Conservation (phyloP, 1,140 invertebrate species). For the Copidosoma floridanum region DNA sequence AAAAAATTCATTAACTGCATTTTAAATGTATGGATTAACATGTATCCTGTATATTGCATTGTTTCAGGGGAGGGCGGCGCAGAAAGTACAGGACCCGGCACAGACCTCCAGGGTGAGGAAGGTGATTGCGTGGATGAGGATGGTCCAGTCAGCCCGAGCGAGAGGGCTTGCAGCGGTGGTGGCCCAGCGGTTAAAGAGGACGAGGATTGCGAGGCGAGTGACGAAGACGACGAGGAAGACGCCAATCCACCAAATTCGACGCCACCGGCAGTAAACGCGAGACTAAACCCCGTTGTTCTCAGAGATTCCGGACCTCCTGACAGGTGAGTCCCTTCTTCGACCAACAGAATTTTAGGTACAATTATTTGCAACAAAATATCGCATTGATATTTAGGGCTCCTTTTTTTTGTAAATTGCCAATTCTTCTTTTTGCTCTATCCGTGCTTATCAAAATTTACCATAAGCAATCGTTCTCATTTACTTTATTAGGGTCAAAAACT, state of each 20-base stretch:
- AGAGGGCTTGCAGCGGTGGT: conserved; percentile 40
- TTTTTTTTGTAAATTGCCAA: too few species aligned
- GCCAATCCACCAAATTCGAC: conserved; percentile 41
- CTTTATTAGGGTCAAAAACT: too few species aligned
- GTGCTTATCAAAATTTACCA: too few species aligned
- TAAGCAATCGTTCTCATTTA: too few species aligned
- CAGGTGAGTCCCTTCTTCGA: conserved; percentile 42
- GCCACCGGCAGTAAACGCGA: conserved; percentile 37
- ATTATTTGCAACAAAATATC: too few species aligned
- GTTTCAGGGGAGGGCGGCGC: conserved; percentile 62
- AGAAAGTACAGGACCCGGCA: conserved; percentile 55
- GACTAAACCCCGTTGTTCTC: conserved; percentile 48
- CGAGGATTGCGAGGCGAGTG: conserved; percentile 52
- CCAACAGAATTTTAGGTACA: too few species aligned
- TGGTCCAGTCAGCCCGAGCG: conserved; percentile 58
- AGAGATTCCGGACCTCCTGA: conserved; percentile 52
- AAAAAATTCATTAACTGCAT: too few species aligned
- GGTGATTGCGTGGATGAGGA: conserved; percentile 59
- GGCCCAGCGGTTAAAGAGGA: conserved; percentile 45
- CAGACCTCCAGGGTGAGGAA: conserved; percentile 57
- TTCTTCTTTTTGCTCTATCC: too few species aligned
- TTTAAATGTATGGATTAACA: too few species aligned
- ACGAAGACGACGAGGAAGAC: conserved; percentile 52
- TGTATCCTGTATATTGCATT: too few species aligned
- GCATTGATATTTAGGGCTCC: too few species aligned